A percentile compares a stretch with the other conserved stretches of the same genome.
phyloP scores from a whole-genome alignment of 2,797 vertebrate species.

The Sus cebifrons region DNA sequence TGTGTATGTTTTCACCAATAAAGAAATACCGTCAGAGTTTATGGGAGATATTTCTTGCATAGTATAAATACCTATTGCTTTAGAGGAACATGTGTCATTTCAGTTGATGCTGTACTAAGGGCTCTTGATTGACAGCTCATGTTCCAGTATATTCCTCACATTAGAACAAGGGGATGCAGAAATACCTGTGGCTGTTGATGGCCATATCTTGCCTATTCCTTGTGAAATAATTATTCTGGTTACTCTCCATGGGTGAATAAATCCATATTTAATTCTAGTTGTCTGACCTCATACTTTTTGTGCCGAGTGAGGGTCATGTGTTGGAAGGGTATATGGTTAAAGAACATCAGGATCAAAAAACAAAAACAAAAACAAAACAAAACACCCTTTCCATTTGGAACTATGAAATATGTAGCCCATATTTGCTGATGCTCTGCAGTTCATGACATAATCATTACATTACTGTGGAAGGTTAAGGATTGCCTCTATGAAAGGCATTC shows the following conservation, averaged over 20 bases:
- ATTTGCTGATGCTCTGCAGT: neutral
- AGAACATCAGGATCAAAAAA: neutral
- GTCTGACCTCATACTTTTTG: neutral
- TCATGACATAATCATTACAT: neutral
- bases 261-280: slow-evolving; percentile 6
- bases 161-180: neutral
- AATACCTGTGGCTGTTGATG: neutral
- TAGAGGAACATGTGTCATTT: slow-evolving; percentile 37
- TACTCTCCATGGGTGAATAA: neutral
- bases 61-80: neutral
- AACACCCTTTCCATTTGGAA: slow-evolving; percentile 20
- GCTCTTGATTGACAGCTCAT: slow-evolving; percentile 19
- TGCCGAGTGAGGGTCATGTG: neutral
- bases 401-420: neutral
- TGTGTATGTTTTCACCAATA: neutral
- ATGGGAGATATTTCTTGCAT: neutral
- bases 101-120: neutral
- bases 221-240: neutral
- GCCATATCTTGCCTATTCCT: neutral
- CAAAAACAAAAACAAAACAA: neutral
- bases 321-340: neutral
- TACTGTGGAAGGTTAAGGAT: neutral
- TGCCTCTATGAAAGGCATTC: neutral
- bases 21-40: slow-evolving; percentile 19
- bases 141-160: neutral